These are phyloP conservation scores for Hesperophylax magnus DNA, from an alignment of 1,140 invertebrate species.

Conservation along the genomic window DNA sequence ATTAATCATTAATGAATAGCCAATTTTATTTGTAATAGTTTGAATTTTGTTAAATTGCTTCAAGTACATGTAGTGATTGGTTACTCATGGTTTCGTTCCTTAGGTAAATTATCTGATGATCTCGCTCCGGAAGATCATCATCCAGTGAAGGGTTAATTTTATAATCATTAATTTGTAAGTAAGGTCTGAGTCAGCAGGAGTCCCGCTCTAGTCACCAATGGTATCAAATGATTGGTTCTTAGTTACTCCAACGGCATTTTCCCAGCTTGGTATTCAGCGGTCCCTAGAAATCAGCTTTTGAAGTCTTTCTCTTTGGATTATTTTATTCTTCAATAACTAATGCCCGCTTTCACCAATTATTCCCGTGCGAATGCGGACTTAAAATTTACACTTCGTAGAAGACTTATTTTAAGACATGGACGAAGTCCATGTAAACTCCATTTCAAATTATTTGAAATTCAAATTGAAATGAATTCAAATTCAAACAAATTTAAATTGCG, in stretches of 20 bases:
- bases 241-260: slow-evolving; percentile 5
- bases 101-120: slow-evolving; percentile 28
- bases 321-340: too few species aligned
- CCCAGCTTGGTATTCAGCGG: too few species aligned
- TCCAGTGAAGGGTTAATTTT: neutral
- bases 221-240: slow-evolving; percentile 19
- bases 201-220: slow-evolving; percentile 8
- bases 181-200: too few species aligned
- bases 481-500: too few species aligned
- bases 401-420: too few species aligned
- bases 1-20: neutral
- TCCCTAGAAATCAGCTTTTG: neutral
- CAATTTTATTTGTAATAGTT: slow-evolving; percentile 33
- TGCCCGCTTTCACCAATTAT: too few species aligned
- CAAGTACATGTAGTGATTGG: neutral
- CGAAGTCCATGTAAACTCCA: too few species aligned
- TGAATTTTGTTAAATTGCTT: slow-evolving; percentile 16
- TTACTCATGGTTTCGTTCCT: slow-evolving; percentile 33
- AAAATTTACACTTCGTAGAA: too few species aligned
- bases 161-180: slow-evolving; percentile 6
- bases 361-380: too few species aligned
- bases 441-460: too few species aligned
- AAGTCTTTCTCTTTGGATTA: too few species aligned
- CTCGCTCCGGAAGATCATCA: neutral
- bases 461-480: too few species aligned